Conservation (phyloP, 2,113 vertebrate species). For the Cryptotis parvus region DNA sequence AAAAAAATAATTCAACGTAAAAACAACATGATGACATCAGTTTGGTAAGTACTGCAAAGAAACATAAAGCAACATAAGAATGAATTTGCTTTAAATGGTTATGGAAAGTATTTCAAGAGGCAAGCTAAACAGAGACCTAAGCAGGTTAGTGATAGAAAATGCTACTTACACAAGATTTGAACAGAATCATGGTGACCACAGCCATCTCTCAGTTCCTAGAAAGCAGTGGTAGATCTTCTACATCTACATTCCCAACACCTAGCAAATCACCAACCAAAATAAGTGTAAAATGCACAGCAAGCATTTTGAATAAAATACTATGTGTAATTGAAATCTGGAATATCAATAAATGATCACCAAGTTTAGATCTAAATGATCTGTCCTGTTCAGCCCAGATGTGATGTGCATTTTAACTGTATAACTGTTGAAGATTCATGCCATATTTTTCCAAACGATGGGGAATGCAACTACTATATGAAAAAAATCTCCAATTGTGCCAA, state of each 20-base stretch:
- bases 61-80: conserved; percentile 7
- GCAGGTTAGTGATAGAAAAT: not conserved
- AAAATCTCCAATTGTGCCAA: too few relatives aligned
- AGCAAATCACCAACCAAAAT: not conserved
- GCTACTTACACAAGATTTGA: not conserved
- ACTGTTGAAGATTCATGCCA: too few relatives aligned
- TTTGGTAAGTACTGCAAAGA: not conserved
- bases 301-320: conserved; percentile 5
- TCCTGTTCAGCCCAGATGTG: conserved; percentile 5
- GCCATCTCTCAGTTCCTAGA: not conserved
- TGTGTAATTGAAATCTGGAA: not conserved
- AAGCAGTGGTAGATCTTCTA: not conserved
- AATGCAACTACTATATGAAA: too few relatives aligned
- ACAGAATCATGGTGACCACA: not conserved
- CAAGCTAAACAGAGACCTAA: not conserved
- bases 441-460: too few relatives aligned
- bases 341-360: conserved; percentile 11
- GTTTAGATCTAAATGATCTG: conserved; percentile 6
- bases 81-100: not conserved
- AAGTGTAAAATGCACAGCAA: not conserved
- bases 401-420: not conserved
- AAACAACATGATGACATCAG: too few relatives aligned
- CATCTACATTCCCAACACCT: not conserved
- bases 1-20: not conserved
- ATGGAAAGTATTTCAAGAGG: not conserved